phyloP scores from a whole-genome alignment of 2,113 vertebrate genomes.

The Alethe castanea region DNA sequence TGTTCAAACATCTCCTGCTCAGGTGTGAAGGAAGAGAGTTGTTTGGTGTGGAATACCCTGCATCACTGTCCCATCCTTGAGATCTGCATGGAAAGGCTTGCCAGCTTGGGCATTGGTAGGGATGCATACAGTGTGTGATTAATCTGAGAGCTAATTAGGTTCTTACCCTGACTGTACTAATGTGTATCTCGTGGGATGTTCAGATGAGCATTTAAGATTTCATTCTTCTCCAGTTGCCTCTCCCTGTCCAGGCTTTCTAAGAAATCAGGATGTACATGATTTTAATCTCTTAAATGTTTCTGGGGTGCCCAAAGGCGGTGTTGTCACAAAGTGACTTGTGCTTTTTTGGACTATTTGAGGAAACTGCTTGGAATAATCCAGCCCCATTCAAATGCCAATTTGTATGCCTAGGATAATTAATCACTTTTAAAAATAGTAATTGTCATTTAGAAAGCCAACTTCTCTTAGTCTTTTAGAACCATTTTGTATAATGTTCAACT shows the following conservation, averaged over 20 bases:
- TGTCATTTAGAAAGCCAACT: background rate
- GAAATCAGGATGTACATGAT: background rate
- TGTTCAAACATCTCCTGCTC: background rate
- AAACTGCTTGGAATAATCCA: background rate
- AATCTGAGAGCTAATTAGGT: background rate
- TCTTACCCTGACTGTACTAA: background rate
- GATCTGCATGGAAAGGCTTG: background rate
- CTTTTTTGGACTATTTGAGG: background rate
- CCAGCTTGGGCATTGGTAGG: no score
- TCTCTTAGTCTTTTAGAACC: background rate
- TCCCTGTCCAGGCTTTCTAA: background rate
- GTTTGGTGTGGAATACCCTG: background rate
- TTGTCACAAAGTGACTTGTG: background rate
- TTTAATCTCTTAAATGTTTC: background rate
- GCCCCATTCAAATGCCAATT: background rate
- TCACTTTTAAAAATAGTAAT: background rate
- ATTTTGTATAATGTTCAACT: background rate
- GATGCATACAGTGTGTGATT: background rate
- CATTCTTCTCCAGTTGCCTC: background rate
- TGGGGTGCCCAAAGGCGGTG: background rate
- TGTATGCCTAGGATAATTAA: background rate
- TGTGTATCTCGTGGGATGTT: background rate
- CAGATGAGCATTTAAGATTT: background rate
- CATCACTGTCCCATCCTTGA: background rate
- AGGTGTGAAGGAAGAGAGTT: background rate